Conservation (phyloP, 2,797 vertebrate species). For the Chromobotia macracanthus region DNA sequence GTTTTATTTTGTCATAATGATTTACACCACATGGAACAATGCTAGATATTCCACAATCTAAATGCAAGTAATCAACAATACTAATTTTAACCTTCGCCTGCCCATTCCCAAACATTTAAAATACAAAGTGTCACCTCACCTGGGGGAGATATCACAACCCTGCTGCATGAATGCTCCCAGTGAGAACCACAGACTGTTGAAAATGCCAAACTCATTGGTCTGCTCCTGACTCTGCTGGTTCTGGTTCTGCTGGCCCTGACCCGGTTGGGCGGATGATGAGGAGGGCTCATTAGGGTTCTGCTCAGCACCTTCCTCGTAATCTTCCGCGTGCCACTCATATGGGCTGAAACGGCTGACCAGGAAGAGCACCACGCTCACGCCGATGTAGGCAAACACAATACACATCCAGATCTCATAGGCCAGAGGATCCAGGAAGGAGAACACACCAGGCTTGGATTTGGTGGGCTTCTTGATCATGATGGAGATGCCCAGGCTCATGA, state of each 20-base stretch:
- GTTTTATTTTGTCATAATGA: no score
- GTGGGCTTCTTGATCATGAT: slow-evolving; percentile 99
- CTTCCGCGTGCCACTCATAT: slow-evolving; percentile 97
- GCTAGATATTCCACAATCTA: no score
- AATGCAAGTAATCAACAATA: no score
- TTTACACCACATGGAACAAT: no score
- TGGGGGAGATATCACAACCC: slow-evolving; percentile 98
- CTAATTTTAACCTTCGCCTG: no score
- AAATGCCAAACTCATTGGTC: slow-evolving; percentile 98
- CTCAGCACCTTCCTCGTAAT: slow-evolving; percentile 89
- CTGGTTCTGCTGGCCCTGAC: slow-evolving; percentile 80
- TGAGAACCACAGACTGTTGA: slow-evolving; percentile 99
- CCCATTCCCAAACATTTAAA: background rate
- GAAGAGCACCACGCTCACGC: slow-evolving; percentile 97
- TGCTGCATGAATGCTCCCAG: slow-evolving; percentile 99
- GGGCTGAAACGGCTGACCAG: slow-evolving; percentile 98
- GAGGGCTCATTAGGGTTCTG: slow-evolving; percentile 75
- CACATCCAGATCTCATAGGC: slow-evolving; percentile 99
- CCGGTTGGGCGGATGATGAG: slow-evolving; percentile 71
- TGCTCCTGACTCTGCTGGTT: slow-evolving; percentile 86
- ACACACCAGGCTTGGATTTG: slow-evolving; percentile 97
- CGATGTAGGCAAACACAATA: slow-evolving; percentile 99
- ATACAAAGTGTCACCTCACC: slow-evolving; percentile 74
- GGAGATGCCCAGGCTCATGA: slow-evolving; percentile 98
- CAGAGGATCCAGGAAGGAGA: slow-evolving; percentile 97